These are phyloP conservation scores for Bombus difficillimus DNA, from an alignment of 1,140 invertebrate species.

Conservation along the genomic window DNA sequence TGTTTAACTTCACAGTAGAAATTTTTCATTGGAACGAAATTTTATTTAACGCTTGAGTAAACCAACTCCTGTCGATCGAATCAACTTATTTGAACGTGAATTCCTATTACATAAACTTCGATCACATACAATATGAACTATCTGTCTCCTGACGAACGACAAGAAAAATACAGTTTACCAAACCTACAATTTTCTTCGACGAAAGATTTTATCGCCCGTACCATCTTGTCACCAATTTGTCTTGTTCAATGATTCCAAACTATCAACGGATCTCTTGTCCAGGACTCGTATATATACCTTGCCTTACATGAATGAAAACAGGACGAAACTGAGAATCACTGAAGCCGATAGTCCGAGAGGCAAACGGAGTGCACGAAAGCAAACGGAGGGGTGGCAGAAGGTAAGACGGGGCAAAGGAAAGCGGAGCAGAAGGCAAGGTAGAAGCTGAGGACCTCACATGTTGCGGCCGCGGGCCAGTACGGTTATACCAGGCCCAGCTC, in stretches of 20 bases:
- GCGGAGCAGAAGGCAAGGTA: slow-evolving; percentile 12
- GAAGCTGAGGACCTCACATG: slow-evolving; percentile 71
- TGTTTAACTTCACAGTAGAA: not conserved
- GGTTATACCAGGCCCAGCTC: slow-evolving; percentile 60
- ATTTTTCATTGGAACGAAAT: not conserved
- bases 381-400: slow-evolving; percentile 4
- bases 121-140: not conserved
- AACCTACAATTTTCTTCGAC: too few species aligned
- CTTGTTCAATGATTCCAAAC: too few species aligned
- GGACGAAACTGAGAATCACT: slow-evolving; percentile 34
- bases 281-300: not conserved
- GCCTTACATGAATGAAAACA: not conserved
- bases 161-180: too few species aligned
- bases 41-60: not conserved
- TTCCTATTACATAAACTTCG: not conserved
- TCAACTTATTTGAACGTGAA: not conserved
- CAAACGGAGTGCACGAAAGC: not conserved
- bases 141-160: not conserved
- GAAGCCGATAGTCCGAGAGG: slow-evolving; percentile 20
- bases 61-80: not conserved
- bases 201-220: not conserved
- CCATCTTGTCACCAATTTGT: too few species aligned
- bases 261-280: too few species aligned
- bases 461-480: slow-evolving; percentile 69
- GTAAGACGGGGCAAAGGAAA: not conserved